Evolutionary conservation across 1,140 invertebrate genomes (phyloP).

Genomic region (Grapholita molesta): DNA sequence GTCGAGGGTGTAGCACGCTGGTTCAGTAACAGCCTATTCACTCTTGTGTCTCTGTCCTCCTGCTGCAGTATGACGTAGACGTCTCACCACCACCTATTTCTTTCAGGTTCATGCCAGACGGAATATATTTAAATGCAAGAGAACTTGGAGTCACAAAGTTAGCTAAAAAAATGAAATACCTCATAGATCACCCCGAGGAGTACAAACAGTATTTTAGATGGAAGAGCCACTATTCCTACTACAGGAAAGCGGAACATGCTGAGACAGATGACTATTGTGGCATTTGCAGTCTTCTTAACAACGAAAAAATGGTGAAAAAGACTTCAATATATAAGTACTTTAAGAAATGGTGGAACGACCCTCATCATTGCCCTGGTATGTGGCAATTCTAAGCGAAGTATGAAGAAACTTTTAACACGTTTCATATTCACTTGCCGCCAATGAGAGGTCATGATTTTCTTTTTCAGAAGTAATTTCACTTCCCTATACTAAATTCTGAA

Average conservation of each 20-base stretch:
- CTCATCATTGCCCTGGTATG: neutral
- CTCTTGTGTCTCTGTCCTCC: too few species aligned
- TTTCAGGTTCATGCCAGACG: constrained; percentile 22
- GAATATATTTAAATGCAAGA: constrained; percentile 18
- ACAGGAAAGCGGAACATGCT: neutral
- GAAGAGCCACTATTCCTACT: constrained; percentile 14
- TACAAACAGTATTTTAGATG: constrained; percentile 18
- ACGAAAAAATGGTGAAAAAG: constrained; percentile 12
- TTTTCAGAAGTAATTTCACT: too few species aligned
- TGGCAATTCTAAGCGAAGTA: too few species aligned
- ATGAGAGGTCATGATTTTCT: too few species aligned
- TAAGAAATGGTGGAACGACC: constrained; percentile 28
- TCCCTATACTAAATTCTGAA: too few species aligned
- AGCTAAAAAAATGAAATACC: constrained; percentile 18
- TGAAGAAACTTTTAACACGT: too few species aligned
- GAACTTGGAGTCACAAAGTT: neutral
- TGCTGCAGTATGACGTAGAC: too few species aligned
- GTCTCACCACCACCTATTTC: too few species aligned
- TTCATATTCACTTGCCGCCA: too few species aligned
- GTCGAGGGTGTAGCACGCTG: too few species aligned
- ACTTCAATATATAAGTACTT: constrained; percentile 25
- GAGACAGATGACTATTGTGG: constrained; percentile 23
- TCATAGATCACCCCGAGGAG: neutral
- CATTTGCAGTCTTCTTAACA: constrained; percentile 24
- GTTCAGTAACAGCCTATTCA: too few species aligned